Evolutionary conservation across 2,888 invertebrate genomes (phyloP), one percentile per base, ranked within the genome.

Genomic region (Platycheirus albimanus): DNA sequence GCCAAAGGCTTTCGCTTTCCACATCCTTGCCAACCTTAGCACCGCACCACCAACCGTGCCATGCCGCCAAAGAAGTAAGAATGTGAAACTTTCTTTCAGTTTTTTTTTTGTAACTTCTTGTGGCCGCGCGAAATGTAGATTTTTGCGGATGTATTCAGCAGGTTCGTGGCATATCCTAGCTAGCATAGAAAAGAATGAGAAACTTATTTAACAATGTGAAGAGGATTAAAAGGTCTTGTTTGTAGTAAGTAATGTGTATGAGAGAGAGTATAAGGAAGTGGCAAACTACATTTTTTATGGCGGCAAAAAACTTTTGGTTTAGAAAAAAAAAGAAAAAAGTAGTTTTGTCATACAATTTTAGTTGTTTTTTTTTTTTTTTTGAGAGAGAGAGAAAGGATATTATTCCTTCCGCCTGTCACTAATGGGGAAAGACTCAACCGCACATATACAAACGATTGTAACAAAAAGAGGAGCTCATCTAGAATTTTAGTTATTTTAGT

Each of bases 221-320:
- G 49, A 64, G 51, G 69, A 80, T 56, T 58, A 76, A 81, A 81
- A 41, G 64, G 38, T 61, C 64, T 70, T 41, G 13, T 69, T 45
- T n/a, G 24, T 36, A 61, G 24, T 36, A 61, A 47, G 52, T 52
- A 58, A 52, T 69, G 51, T 51, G 63, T 45, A 24, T 28, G 43
- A 54, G 51, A 75, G 24, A 1, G n/a, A 13, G 54, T 58, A 58
- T 43, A 70, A 52, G 75, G 70, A 75, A 81, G 71, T 71, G 76
- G 51, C 71, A 76, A 81, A 71, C 81, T 81, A 81, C 58, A 81
- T 76, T 76, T 54, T 33, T 71, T 64, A 66, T 76, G 61, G 80
- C 38, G 49, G 58, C 49, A 71, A 81, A 38, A 41, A 56, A 38
- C 24, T 38, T 54, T 54, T 36, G 15, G 30, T 20, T 58, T 64